These are phyloP conservation scores for Troides oblongomaculatus DNA, from an alignment of 2,888 invertebrate genomes.

Conservation along the genomic window DNA sequence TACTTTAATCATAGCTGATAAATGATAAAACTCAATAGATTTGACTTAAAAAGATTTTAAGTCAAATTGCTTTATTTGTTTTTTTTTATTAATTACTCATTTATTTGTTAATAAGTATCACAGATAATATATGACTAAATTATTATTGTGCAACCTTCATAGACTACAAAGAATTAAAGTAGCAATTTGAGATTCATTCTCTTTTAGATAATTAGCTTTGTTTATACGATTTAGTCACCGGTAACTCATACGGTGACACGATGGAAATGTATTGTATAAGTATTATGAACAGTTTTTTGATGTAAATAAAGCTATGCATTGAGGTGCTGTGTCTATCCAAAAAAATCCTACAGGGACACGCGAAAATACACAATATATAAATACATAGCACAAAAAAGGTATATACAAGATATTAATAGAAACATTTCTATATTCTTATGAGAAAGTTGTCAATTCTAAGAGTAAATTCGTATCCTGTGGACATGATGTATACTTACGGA, in stretches of 20 bases:
- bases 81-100: no score
- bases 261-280: conserved; percentile 12
- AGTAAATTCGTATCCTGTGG: conserved; percentile 60
- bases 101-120: no score
- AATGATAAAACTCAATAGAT: no score
- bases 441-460: conserved; percentile 77
- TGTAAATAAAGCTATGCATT: conserved; percentile 32
- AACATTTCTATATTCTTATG: conserved; percentile 64
- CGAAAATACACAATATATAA: conserved; percentile 32
- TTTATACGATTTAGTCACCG: conserved; percentile 21
- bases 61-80: no score
- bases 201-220: conserved; percentile 11
- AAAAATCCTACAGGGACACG: not conserved
- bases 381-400: conserved; percentile 47
- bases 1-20: no score
- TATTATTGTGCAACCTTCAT: not conserved
- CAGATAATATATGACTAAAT: not conserved
- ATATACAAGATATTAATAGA: conserved; percentile 66
- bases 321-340: conserved; percentile 4
- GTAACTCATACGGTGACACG: conserved; percentile 9
- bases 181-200: conserved; percentile 7
- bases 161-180: not conserved
- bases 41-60: no score
- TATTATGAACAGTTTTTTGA: conserved; percentile 15
- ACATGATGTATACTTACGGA: conserved; percentile 90